phyloP scores from a whole-genome alignment of 2,113 vertebrate species.

The Tenrec ecaudatus region DNA sequence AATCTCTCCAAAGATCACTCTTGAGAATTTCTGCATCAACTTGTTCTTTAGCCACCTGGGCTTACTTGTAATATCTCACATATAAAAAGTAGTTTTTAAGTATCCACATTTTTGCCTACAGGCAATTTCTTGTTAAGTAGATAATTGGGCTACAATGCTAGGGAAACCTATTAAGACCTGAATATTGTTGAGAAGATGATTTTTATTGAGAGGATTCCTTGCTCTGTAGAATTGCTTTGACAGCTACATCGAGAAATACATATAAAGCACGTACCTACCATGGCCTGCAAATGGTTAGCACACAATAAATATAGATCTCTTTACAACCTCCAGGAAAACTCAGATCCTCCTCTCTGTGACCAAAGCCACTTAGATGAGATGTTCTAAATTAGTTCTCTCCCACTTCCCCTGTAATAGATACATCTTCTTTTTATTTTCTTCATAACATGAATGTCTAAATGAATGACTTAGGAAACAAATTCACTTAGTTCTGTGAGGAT shows the following conservation, averaged over 20 bases:
- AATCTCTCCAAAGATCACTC: no score
- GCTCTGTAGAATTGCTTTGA: background rate
- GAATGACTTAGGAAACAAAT: background rate
- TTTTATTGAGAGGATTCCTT: background rate
- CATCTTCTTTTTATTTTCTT: background rate
- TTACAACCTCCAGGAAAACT: background rate
- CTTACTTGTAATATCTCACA: no score
- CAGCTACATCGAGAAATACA: background rate
- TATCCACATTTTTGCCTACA: no score
- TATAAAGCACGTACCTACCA: background rate
- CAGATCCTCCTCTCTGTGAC: background rate
- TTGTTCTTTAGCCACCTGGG: no score
- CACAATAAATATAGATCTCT: background rate
- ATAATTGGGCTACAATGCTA: background rate
- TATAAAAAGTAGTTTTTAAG: no score
- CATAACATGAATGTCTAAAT: background rate
- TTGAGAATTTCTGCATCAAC: no score
- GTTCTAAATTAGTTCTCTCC: background rate
- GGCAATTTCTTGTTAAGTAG: no score
- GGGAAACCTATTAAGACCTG: background rate
- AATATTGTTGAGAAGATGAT: background rate
- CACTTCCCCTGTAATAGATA: background rate
- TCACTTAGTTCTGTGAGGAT: background rate
- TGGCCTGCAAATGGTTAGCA: background rate
- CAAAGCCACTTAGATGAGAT: background rate